phyloP scores from a whole-genome alignment of 2,888 invertebrate genomes.

The Dicyrtomina minuta region DNA sequence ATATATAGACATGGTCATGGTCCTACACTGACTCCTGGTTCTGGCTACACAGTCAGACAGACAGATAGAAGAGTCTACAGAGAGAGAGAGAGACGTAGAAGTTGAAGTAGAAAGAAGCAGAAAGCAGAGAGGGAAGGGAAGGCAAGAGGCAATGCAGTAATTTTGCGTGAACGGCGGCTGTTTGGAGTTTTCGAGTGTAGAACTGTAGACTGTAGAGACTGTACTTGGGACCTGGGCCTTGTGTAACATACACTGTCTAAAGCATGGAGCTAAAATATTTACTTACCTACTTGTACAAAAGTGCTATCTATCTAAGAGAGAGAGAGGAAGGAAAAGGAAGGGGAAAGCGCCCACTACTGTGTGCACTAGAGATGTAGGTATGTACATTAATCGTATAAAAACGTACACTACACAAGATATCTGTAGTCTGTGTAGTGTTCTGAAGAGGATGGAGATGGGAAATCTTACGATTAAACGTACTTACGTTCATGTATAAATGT shows the following conservation, averaged over 20 bases:
- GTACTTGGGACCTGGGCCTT: no score
- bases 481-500: no score
- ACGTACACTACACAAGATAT: background rate
- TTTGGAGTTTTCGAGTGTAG: background rate
- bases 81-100: background rate
- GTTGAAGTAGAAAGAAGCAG: background rate
- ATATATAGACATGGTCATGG: no score
- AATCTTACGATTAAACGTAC: no score
- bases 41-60: no score
- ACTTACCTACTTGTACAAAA: slow-evolving; percentile 16
- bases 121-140: background rate
- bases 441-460: no score
- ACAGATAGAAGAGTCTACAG: background rate
- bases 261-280: slow-evolving; percentile 31
- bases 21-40: no score
- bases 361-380: background rate
- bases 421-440: background rate
- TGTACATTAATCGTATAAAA: background rate
- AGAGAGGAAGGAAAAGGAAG: background rate
- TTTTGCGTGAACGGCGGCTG: slow-evolving; percentile 21
- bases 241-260: background rate
- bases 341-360: no score
- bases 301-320: background rate
- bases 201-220: background rate
- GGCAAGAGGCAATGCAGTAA: slow-evolving; percentile 23